Evolutionary conservation across 2,888 invertebrate genomes (phyloP).

Genomic region (Alloplasta piceator): DNA sequence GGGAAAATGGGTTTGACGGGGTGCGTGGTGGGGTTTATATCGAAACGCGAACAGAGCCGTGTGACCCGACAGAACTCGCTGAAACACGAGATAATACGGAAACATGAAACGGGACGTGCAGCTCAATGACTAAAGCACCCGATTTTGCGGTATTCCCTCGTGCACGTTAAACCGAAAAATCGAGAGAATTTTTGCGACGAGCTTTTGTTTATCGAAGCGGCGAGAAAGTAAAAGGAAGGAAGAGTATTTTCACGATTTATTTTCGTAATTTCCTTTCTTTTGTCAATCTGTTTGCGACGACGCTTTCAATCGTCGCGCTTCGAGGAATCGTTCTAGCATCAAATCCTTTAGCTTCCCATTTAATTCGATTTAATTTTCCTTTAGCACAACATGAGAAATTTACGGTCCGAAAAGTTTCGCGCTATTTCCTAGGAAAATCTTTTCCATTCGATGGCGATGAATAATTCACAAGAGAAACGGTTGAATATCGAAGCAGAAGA

Average conservation of each 20-base stretch:
- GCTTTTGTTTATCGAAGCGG: slow-evolving; percentile 25
- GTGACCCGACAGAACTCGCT: slow-evolving; percentile 15
- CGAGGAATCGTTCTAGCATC: slow-evolving; percentile 23
- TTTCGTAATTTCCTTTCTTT: neutral
- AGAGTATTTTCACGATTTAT: slow-evolving; percentile 6
- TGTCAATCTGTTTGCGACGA: neutral
- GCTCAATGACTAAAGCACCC: slow-evolving; percentile 39
- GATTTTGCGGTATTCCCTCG: slow-evolving; percentile 25
- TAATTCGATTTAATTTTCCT: neutral
- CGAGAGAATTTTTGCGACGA: neutral
- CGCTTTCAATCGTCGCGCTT: slow-evolving; percentile 31
- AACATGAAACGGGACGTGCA: slow-evolving; percentile 50
- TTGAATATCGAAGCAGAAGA: neutral
- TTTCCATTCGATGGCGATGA: slow-evolving; percentile 14
- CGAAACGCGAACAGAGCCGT: slow-evolving; percentile 51
- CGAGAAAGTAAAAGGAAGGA: neutral
- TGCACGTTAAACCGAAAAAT: slow-evolving; percentile 4
- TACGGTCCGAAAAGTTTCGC: too few relatives aligned
- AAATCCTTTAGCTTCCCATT: slow-evolving; percentile 19
- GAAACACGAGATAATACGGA: slow-evolving; percentile 59
- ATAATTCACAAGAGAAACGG: slow-evolving; percentile 4
- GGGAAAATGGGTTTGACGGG: neutral
- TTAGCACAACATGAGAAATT: neutral
- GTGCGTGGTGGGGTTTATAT: slow-evolving; percentile 31
- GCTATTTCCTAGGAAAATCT: too few relatives aligned